Evolutionary conservation across 2,888 invertebrate species (phyloP).

Genomic region (Megalurothrips usitatus): DNA sequence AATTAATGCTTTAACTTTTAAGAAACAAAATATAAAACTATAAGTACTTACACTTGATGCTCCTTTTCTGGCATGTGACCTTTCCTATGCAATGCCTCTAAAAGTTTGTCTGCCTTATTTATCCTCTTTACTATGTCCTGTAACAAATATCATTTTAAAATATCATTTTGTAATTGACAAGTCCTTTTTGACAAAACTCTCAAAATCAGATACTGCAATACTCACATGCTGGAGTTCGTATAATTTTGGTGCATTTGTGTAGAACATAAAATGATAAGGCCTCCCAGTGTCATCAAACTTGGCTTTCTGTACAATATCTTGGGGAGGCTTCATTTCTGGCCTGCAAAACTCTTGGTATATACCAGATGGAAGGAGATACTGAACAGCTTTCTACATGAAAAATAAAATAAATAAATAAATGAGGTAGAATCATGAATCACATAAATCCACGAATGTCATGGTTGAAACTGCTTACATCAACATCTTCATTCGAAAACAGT

Average conservation of each 20-base stretch:
- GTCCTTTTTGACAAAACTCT: slow-evolving; percentile 16
- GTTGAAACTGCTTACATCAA: slow-evolving; percentile 60
- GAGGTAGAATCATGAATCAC: neutral
- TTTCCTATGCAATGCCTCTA: slow-evolving; percentile 64
- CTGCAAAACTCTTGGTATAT: slow-evolving; percentile 77
- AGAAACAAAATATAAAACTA: slow-evolving; percentile 1
- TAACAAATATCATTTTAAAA: neutral
- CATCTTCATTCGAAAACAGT: slow-evolving; percentile 78
- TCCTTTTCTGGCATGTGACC: slow-evolving; percentile 58
- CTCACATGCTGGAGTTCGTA: slow-evolving; percentile 76
- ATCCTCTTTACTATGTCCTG: slow-evolving; percentile 67
- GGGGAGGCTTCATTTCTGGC: slow-evolving; percentile 86
- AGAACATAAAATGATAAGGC: slow-evolving; percentile 87
- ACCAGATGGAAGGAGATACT: slow-evolving; percentile 94
- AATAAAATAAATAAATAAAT: slow-evolving; percentile 33
- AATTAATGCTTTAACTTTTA: slow-evolving; percentile 1
- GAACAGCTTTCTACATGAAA: slow-evolving; percentile 69
- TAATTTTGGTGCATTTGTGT: slow-evolving; percentile 82
- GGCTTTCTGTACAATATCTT: slow-evolving; percentile 79
- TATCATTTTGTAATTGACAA: neutral
- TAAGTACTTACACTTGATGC: slow-evolving; percentile 52
- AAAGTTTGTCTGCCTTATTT: slow-evolving; percentile 60
- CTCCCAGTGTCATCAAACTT: slow-evolving; percentile 88
- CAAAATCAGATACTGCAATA: slow-evolving; percentile 34
- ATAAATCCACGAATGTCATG: neutral